Evolutionary conservation across 2,888 invertebrate species (phyloP), one percentile per base, ranked within the genome.

Genomic region (Callosobruchus maculatus): DNA sequence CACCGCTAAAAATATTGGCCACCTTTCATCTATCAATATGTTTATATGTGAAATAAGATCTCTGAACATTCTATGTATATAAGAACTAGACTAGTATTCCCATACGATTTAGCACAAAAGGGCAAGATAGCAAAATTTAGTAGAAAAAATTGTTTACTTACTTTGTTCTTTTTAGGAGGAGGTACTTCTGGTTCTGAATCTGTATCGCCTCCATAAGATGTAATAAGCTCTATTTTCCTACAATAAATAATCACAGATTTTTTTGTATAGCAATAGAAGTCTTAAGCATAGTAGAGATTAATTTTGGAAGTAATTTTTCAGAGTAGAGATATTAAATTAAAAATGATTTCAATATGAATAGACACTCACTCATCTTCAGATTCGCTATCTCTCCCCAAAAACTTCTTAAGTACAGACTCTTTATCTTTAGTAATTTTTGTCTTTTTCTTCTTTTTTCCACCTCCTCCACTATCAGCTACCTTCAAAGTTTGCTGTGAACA

Each of bases 191-290:
- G 82, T 77, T 86, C 86, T 30, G 85, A 84, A 73, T 87, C 88
- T 18, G 87, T 85, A 75, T 89, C 89, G 68, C 87, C 88, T n/a
- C 88, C 89, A 81, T 89, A 91, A 0, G 90, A 90, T 4, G 90
- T 89, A 77, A 91, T 90, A 83, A 91, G 86, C 80, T 89, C 89
- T 78, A 90, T 89, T 87, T 89, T 89, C 72, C 90, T 90, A 78
- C 71, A 85, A 85, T 75, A 49, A 49, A 13, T 18, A 49, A 13
- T 49, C 18, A 49, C 13, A 49, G 49, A 49, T 49, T 49, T 18
- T 49, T 49, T 49, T n/a, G n/a, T n/a, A n/a, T n/a, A n/a, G n/a
- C n/a, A n/a, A n/a, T n/a, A n/a, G n/a, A n/a, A n/a, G n/a, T n/a
- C n/a, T n/a, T n/a, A n/a, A n/a, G n/a, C n/a, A n/a, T n/a, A n/a